Evolutionary conservation across 2,797 vertebrate genomes (phyloP), one percentile per base, ranked within the genome.

Genomic region (Argya squamiceps): DNA sequence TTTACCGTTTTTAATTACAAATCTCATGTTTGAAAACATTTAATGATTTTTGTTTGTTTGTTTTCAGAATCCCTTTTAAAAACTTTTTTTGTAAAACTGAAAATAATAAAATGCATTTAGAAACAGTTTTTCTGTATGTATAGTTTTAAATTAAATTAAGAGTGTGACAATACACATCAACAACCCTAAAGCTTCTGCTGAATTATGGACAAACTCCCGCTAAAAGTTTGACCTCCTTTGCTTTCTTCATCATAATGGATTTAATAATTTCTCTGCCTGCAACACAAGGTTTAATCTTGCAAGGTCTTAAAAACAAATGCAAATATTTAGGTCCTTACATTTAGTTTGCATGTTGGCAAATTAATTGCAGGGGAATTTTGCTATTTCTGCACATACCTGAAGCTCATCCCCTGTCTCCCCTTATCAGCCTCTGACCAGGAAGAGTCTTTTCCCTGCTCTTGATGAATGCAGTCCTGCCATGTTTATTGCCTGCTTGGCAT

Each of bases 11-110:
- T 82, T 63, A 84, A 70, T 63, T 67, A 30, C 3, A 52, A 70
- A 44, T 17, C 26, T 19, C 1, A 19, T 14, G 2, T 70, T 79
- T 70, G 12, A 63, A 47, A 76, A 44, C 6, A 49, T 44, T 59
- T 39, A 79, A 63, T 59, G 19, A 19, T 7, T 30, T 37, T 3
- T 65, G 37, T 37, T 36, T 15, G 9, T 20, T 59, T 68, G 2
- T 18, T 74, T 78, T 39, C 27, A 71, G 3, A 4, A 36, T 79
- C 26, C 7, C 12, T 39, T 88, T 2, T 1, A 50, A 77, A 70
- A 2, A 2, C 2, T 14, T 60, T 13, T 17, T 15, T 5, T 4
- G 2, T 12, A 18, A 62, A 79, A 68, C 4, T 5, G 2, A 65
- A 50, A 79, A 63, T 16, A 24, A 47, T 24, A 15, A 55, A 89